Evolutionary conservation across 2,797 vertebrate species (phyloP), one percentile per base, ranked within the genome.

Genomic region (Pelobates cultripes): DNA sequence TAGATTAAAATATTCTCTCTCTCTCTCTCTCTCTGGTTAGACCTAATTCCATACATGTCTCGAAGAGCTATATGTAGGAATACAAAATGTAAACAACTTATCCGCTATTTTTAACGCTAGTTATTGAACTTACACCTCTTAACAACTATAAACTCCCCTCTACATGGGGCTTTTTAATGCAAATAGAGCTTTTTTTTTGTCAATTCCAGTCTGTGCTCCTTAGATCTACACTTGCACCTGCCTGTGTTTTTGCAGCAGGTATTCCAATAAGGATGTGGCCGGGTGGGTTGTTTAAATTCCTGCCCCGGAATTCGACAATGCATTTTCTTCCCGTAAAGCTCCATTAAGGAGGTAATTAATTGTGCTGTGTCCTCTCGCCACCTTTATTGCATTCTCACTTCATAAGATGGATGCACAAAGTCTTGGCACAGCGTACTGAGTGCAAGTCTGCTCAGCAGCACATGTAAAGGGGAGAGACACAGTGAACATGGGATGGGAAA

Each of bases 1-100:
- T 15, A 55, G 44, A n/a, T 70, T 79, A 83, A 84, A 71, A 84
- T 84, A 84, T 75, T 74, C 77, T 84, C 66, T 74, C 6, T 72
- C n/a, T 43, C 2, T 7, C 69, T n/a, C n/a, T n/a, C n/a, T 68
- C 57, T 9, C 75, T 77, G 72, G 4, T 28, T 17, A 10, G 55
- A 12, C 55, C 13, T 12, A 14, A 63, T 43, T 71, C 74, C 80
- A 14, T 14, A 7, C 13, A n/a, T 66, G 43, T 74, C 66, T 14
- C n/a, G 14, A 6, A 28, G 28, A 53, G 40, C 63, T n/a, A 4
- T 4, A n/a, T 43, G 4, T 15, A 7, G n/a, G 47, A 42, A 60
- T 57, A 14, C 47, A 57, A 73, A n/a, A 6, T 51, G 5, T 51
- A 10, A 51, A 51, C 47, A 73, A 61, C 14, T 28, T 72, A 17